Conservation (phyloP, 2,797 vertebrate genomes). For the Phataginus tricuspis region DNA sequence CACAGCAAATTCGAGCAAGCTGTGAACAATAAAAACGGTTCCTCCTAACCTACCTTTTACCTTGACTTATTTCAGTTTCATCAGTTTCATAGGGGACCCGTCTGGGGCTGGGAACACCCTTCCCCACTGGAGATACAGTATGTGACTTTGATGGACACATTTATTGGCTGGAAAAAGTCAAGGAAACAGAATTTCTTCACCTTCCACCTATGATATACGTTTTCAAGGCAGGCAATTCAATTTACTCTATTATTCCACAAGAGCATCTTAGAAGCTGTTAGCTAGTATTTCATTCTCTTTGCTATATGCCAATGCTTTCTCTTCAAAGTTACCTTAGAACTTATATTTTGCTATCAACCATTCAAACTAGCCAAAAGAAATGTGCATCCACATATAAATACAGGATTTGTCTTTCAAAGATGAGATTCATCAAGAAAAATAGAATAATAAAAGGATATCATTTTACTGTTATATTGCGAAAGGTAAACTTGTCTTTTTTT, state of each 20-base stretch:
- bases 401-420: background rate
- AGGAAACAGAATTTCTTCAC: conserved; percentile 63
- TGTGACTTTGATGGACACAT: conserved; percentile 27
- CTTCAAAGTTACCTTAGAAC: conserved; percentile 15
- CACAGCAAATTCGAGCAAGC: too few relatives aligned
- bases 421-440: conserved; percentile 30
- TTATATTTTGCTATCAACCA: conserved; percentile 33
- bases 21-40: too few relatives aligned
- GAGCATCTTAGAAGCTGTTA: conserved; percentile 5
- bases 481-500: background rate
- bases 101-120: too few relatives aligned
- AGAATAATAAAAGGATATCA: background rate
- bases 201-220: conserved; percentile 54
- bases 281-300: background rate
- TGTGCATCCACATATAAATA: background rate
- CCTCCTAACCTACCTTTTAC: too few relatives aligned
- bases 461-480: background rate
- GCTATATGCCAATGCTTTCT: background rate
- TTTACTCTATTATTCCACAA: conserved; percentile 40
- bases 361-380: conserved; percentile 26
- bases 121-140: too few relatives aligned
- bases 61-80: too few relatives aligned
- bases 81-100: too few relatives aligned
- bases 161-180: conserved; percentile 27
- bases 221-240: conserved; percentile 47